A percentile compares a stretch with the other conserved stretches of the same genome.
Evolutionary conservation across 2,888 invertebrate species (phyloP).

Genomic region (Cerastoderma edule): DNA sequence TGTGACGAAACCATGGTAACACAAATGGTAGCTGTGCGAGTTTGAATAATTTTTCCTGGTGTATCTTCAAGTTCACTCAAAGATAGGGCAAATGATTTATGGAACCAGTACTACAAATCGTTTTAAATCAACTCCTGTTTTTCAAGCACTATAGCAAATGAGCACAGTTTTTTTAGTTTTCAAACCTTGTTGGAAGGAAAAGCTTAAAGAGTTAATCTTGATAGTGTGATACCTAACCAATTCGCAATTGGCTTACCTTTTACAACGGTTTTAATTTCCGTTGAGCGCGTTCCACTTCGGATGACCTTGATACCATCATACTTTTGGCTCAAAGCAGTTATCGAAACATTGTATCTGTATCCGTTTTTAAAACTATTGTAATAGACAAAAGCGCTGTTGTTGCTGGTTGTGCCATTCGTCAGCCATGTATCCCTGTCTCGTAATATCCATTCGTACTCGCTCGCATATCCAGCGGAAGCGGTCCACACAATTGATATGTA

Average conservation of each 20-base stretch:
- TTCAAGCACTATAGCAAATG: too few relatives aligned
- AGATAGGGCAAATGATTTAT: too few relatives aligned
- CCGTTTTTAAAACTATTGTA: slow-evolving; percentile 23
- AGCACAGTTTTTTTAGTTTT: too few relatives aligned
- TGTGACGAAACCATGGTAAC: too few relatives aligned
- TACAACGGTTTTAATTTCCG: slow-evolving; percentile 35
- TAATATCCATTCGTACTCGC: slow-evolving; percentile 15
- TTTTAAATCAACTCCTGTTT: too few relatives aligned
- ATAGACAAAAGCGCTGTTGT: background rate
- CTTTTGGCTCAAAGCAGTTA: slow-evolving; percentile 23
- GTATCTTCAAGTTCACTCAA: too few relatives aligned
- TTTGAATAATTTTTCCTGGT: too few relatives aligned
- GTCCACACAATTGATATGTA: background rate
- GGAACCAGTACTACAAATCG: too few relatives aligned
- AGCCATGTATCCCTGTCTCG: background rate
- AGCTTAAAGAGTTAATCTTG: too few relatives aligned
- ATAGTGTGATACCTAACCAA: too few relatives aligned
- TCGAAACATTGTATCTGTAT: slow-evolving; percentile 23
- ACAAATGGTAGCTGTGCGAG: too few relatives aligned
- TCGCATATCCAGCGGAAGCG: background rate
- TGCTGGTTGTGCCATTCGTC: background rate
- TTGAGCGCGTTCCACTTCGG: slow-evolving; percentile 9
- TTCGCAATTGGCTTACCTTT: slow-evolving; percentile 40
- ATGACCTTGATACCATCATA: slow-evolving; percentile 18
- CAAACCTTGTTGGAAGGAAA: too few relatives aligned